Percentiles rank a stretch among this genome's conserved stretches.
Evolutionary conservation across 2,888 invertebrate species (phyloP).

Genomic region (Thyatira batis): DNA sequence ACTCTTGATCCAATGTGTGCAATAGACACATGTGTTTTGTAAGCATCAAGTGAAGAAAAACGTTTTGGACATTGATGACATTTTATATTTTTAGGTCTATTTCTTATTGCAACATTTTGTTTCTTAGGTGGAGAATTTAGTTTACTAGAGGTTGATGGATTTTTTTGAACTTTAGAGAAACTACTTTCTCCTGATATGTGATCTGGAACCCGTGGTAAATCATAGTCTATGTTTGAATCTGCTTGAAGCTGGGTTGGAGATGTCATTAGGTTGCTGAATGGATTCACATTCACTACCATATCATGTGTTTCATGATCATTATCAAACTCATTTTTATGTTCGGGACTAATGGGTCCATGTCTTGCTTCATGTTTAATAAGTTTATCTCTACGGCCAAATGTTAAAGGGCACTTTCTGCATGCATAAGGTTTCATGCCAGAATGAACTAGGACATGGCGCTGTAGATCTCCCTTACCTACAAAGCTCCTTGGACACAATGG

Average conservation of each 20-base stretch:
- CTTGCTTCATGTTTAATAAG: slow-evolving; percentile 85
- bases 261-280: slow-evolving; percentile 77
- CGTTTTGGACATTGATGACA: slow-evolving; percentile 79
- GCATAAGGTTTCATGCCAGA: slow-evolving; percentile 85
- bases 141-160: slow-evolving; percentile 52
- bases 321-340: slow-evolving; percentile 50
- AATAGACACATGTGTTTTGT: slow-evolving; percentile 78
- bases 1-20: slow-evolving; percentile 80
- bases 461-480: slow-evolving; percentile 85
- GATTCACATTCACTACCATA: slow-evolving; percentile 84
- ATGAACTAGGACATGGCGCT: slow-evolving; percentile 86
- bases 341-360: slow-evolving; percentile 74
- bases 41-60: slow-evolving; percentile 76
- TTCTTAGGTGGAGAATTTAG: slow-evolving; percentile 59
- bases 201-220: slow-evolving; percentile 76
- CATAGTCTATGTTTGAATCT: slow-evolving; percentile 61
- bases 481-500: slow-evolving; percentile 88
- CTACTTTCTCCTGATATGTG: slow-evolving; percentile 77
- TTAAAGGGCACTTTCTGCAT: slow-evolving; percentile 85
- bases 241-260: slow-evolving; percentile 60
- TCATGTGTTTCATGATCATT: slow-evolving; percentile 70
- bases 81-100: slow-evolving; percentile 76
- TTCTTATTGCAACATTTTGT: slow-evolving; percentile 57
- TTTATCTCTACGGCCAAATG: slow-evolving; percentile 87
- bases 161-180: slow-evolving; percentile 68